A percentile compares a stretch with the other conserved stretches of the same genome.
phyloP scores from a whole-genome alignment of 1,140 invertebrate genomes.

The Hesperophylax magnus region DNA sequence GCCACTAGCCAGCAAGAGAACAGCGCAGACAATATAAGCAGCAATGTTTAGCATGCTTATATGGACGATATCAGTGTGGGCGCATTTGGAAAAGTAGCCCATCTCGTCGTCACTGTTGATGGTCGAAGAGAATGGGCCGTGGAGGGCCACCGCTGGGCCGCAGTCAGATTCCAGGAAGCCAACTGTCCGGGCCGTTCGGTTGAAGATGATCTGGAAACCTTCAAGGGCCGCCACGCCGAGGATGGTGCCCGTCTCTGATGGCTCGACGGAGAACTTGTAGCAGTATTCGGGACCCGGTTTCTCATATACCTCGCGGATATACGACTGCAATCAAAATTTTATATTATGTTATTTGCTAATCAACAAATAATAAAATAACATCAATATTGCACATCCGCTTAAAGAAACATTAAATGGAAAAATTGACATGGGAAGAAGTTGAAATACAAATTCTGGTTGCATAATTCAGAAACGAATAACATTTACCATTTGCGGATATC shows the following conservation, averaged over 20 bases:
- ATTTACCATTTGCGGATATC: no score
- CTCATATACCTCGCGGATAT: slow-evolving; percentile 50
- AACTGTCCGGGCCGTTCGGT: slow-evolving; percentile 49
- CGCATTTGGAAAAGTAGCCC: slow-evolving; percentile 41
- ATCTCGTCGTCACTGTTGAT: slow-evolving; percentile 9
- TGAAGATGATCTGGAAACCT: slow-evolving; percentile 56
- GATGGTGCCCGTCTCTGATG: slow-evolving; percentile 48
- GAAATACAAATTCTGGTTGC: no score
- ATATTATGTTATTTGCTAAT: background rate
- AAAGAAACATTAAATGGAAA: no score
- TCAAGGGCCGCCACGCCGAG: slow-evolving; percentile 53
- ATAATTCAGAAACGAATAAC: no score
- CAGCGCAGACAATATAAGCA: slow-evolving; percentile 51
- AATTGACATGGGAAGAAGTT: no score
- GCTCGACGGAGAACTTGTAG: slow-evolving; percentile 55
- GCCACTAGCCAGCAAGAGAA: slow-evolving; percentile 48
- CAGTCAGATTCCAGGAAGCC: slow-evolving; percentile 55
- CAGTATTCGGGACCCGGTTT: slow-evolving; percentile 43
- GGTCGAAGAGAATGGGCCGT: slow-evolving; percentile 29
- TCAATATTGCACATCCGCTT: background rate
- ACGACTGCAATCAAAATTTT: slow-evolving; percentile 45
- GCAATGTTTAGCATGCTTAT: slow-evolving; percentile 52
- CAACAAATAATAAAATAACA: background rate
- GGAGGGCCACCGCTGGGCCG: slow-evolving; percentile 45
- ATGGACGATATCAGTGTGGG: slow-evolving; percentile 5